A percentile compares a stretch with the other conserved stretches of the same genome.
phyloP scores from a whole-genome alignment of 2,797 vertebrate species.

The Podarcis lilfordi region DNA sequence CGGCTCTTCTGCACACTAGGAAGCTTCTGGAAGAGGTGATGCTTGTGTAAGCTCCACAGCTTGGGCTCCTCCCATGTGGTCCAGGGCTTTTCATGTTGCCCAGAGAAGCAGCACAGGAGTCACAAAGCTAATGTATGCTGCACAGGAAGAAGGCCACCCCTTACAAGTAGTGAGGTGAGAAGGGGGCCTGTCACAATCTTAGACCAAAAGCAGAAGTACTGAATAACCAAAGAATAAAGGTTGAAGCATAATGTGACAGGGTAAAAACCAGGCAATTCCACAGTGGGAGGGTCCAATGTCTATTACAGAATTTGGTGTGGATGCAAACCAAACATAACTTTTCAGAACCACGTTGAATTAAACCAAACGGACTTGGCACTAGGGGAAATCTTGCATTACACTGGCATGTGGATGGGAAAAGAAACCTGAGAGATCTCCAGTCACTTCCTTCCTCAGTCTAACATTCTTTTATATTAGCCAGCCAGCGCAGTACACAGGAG shows the following conservation, averaged over 20 bases:
- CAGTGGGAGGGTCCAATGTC: neutral
- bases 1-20: neutral
- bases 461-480: conserved; percentile 20
- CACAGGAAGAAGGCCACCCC: too few relatives aligned
- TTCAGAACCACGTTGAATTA: conserved; percentile 1
- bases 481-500: neutral
- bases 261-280: neutral
- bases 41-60: neutral
- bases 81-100: neutral
- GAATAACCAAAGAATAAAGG: neutral
- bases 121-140: neutral
- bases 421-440: neutral
- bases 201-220: neutral
- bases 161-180: too few relatives aligned
- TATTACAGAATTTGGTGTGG: neutral
- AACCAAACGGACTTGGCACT: neutral
- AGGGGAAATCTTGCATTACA: conserved; percentile 1
- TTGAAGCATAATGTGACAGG: neutral
- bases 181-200: neutral
- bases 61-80: neutral
- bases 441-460: conserved; percentile 1
- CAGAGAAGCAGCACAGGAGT: neutral
- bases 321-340: neutral
- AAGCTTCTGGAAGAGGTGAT: neutral
- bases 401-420: conserved; percentile 4